Conservation (phyloP, 1,140 invertebrate genomes). For the Caenorhabditis remanei region DNA sequence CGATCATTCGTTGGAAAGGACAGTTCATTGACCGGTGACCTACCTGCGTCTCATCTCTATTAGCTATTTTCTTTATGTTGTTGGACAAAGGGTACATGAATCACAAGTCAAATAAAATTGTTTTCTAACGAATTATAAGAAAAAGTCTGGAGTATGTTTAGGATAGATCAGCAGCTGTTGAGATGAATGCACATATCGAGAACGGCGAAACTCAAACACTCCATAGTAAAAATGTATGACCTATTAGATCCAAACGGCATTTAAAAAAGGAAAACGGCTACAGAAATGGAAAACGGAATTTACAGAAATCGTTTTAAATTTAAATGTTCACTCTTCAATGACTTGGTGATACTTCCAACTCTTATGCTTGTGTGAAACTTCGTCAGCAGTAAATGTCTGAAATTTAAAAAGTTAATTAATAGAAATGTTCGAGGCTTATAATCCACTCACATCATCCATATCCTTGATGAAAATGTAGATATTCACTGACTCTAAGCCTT, state of each 20-base stretch:
- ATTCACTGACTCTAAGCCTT: constrained; percentile 1
- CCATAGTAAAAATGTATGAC: no score
- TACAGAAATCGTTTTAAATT: no score
- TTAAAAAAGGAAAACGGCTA: no score
- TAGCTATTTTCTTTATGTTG: not conserved
- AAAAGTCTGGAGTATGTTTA: no score
- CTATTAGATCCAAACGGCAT: no score
- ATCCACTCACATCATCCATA: constrained; percentile 26
- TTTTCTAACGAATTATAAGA: not conserved
- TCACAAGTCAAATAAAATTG: not conserved
- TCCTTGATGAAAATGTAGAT: constrained; percentile 36
- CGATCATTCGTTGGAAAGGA: not conserved
- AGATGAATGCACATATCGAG: constrained; percentile 1
- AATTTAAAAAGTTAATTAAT: not conserved
- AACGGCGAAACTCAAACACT: not conserved
- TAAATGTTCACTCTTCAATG: not conserved
- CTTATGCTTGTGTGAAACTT: not conserved
- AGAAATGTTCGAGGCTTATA: no score
- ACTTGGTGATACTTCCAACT: constrained; percentile 33
- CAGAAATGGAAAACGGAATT: no score
- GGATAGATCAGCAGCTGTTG: not conserved
- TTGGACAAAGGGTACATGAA: not conserved
- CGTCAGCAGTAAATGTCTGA: not conserved
- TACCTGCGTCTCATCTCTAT: not conserved
- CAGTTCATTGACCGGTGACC: constrained; percentile 20